Base-by-base conservation (phyloP, 2,888 invertebrate species). In the Serrognathus titanus region DNA sequence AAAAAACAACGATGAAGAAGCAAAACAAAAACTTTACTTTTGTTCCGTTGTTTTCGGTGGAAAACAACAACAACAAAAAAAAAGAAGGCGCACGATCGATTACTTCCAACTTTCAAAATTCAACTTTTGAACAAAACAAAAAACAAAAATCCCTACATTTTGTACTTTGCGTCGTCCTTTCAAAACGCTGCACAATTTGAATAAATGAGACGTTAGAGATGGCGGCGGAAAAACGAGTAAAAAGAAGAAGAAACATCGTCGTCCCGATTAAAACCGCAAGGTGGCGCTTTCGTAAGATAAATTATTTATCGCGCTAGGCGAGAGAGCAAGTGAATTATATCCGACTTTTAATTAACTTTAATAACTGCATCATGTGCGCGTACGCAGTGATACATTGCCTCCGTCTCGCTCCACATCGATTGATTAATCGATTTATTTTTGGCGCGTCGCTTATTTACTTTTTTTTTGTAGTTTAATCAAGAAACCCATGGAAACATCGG, bases 301-400 rank as follows among this genome's bases (percentile, higher is more conserved):
- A 54, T 59, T 57, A 58, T 59, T 53, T 51, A 57, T 57, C 58
- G 52, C 39, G 40, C 48, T 37, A 55, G 51, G 52, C 53, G 53
- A 48, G 53, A 48, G 43, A 46, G 41, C 48, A 50, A 31, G 54
- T 61, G 56, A 61, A 61, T 58, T 61, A 61, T 55, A 50, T 31
- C 43, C 56, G 45, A 53, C 53, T 61, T 61, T 59, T 61, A 61
- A 61, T 61, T 61, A 56, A 61, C 58, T 61, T 58, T 61, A 59
- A 55, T 49, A 55, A 50, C 49, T 24, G 43, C 45, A 37, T 54
- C 49, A 49, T 49, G 49, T 49, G 45, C 24, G 11, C 16, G 31
- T 2, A 41, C 10, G 37, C 36, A 54, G 37, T 54, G 54, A 55
- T 49, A 45, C 48, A 45, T 55, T 55, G 43, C 37, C n/a, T n/a